These are phyloP conservation scores for Exephanes ischioxanthus DNA, from an alignment of 2,888 invertebrate genomes.

Conservation along the genomic window DNA sequence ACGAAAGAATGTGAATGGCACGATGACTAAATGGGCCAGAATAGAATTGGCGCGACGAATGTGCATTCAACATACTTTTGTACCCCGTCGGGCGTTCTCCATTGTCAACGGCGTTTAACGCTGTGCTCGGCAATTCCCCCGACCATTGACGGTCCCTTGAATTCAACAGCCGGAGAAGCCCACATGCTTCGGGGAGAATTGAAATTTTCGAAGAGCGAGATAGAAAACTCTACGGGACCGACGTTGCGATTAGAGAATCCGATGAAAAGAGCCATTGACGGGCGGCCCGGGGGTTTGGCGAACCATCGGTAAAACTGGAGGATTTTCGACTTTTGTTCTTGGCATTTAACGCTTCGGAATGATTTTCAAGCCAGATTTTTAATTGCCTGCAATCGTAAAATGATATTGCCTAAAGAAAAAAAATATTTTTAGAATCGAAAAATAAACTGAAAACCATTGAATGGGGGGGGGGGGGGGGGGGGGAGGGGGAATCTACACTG, in stretches of 20 bases:
- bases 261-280: constrained; percentile 37
- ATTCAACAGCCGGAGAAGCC: constrained; percentile 6
- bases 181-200: constrained; percentile 14
- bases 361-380: neutral
- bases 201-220: constrained; percentile 39
- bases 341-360: neutral
- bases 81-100: constrained; percentile 47
- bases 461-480: too few relatives aligned
- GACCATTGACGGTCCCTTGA: constrained; percentile 28
- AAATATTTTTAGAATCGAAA: too few relatives aligned
- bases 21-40: constrained; percentile 52
- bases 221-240: neutral
- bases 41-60: constrained; percentile 59
- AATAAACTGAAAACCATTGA: too few relatives aligned
- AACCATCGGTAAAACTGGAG: constrained; percentile 44
- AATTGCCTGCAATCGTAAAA: neutral
- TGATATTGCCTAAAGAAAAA: too few relatives aligned
- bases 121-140: constrained; percentile 38
- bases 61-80: constrained; percentile 59
- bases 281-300: constrained; percentile 13
- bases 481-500: too few relatives aligned
- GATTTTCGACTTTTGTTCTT: constrained; percentile 2
- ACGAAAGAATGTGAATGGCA: constrained; percentile 20
- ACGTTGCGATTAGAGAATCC: constrained; percentile 4
- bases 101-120: constrained; percentile 49